Evolutionary conservation across 2,888 invertebrate species (phyloP).

Genomic region (Lottia scabra): DNA sequence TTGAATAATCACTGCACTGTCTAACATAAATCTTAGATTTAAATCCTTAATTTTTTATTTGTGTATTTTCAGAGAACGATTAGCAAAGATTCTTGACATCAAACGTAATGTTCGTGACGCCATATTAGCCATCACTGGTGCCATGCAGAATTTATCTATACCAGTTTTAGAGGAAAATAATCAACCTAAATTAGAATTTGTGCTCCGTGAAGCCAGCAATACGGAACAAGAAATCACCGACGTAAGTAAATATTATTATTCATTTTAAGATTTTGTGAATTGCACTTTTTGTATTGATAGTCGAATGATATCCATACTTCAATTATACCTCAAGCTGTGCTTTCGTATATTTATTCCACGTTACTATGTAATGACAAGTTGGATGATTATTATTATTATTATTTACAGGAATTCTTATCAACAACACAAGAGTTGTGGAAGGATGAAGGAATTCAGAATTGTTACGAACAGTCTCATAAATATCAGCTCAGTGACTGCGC

Average conservation of each 20-base stretch:
- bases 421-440: slow-evolving; percentile 78
- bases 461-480: slow-evolving; percentile 80
- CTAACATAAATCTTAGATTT: no score
- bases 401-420: slow-evolving; percentile 79
- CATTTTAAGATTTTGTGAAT: no score
- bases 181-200: slow-evolving; percentile 68
- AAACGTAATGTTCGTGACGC: slow-evolving; percentile 82
- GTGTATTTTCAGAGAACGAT: slow-evolving; percentile 75
- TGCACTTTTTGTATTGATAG: neutral
- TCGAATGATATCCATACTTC: slow-evolving; percentile 11
- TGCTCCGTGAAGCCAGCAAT: slow-evolving; percentile 50
- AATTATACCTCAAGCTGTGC: neutral
- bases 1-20: no score
- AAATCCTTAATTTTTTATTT: no score
- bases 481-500: slow-evolving; percentile 85
- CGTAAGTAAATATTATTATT: slow-evolving; percentile 27
- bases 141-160: slow-evolving; percentile 60
- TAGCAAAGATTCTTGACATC: slow-evolving; percentile 78
- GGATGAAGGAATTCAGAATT: slow-evolving; percentile 79
- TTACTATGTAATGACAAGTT: no score
- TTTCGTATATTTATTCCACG: neutral
- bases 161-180: slow-evolving; percentile 70
- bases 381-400: neutral
- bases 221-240: slow-evolving; percentile 40
- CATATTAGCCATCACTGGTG: slow-evolving; percentile 70